Percentiles rank a stretch among this genome's conserved stretches.
These are phyloP conservation scores for Ochropleura plecta DNA, from an alignment of 2,888 invertebrate genomes.

Conservation along the genomic window DNA sequence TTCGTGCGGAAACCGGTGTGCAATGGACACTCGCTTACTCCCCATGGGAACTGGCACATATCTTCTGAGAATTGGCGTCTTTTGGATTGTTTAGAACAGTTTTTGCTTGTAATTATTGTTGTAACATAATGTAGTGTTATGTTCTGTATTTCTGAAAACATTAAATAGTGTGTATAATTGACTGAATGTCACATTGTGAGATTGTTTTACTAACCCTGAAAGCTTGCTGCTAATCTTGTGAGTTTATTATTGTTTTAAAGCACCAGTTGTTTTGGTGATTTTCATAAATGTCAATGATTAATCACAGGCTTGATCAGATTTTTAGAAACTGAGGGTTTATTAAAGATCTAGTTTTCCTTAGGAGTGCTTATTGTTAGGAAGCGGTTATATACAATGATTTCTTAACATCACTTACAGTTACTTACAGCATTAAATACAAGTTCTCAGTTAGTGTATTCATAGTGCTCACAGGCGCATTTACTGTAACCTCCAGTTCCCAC, in stretches of 20 bases:
- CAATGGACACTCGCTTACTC: slow-evolving; percentile 75
- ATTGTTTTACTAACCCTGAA: slow-evolving; percentile 17
- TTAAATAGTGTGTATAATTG: neutral
- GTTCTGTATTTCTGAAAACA: slow-evolving; percentile 30
- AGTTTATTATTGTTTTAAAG: neutral
- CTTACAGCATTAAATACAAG: neutral
- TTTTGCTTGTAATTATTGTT: slow-evolving; percentile 63
- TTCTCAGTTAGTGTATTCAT: neutral
- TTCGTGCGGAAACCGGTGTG: slow-evolving; percentile 59
- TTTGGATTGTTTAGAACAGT: slow-evolving; percentile 65
- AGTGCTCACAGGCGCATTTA: slow-evolving; percentile 13
- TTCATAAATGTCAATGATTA: neutral
- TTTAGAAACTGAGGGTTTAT: neutral
- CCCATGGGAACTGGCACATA: slow-evolving; percentile 82
- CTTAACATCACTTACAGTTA: neutral
- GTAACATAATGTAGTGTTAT: slow-evolving; percentile 51
- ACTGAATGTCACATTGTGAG: neutral
- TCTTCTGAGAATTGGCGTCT: slow-evolving; percentile 72
- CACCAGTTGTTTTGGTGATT: neutral
- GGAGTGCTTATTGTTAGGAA: neutral
- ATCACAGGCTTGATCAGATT: neutral
- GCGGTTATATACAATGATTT: neutral
- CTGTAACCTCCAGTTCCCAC: slow-evolving; percentile 51
- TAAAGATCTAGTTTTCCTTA: neutral
- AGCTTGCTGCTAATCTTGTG: neutral